A percentile compares a stretch with the other conserved stretches of the same genome.
phyloP scores from a whole-genome alignment of 2,797 vertebrate species.

The Capromys pilorides region DNA sequence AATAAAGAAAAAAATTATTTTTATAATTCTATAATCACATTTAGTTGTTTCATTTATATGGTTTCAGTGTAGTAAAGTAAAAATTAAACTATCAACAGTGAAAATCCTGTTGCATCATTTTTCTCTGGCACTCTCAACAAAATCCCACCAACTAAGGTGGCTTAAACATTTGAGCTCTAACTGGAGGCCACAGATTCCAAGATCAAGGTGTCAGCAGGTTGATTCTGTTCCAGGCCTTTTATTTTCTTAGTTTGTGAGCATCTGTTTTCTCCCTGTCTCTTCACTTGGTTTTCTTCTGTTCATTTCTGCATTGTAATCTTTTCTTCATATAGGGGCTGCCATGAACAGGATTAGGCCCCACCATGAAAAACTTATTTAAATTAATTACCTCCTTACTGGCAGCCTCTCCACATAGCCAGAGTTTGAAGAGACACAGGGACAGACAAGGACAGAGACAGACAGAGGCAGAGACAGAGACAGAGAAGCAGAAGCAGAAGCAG shows the following conservation, averaged over 20 bases:
- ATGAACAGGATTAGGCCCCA: background rate
- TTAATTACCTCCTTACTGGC: background rate
- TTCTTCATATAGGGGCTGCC: background rate
- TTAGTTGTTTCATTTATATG: background rate
- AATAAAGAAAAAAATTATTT: conserved; percentile 7
- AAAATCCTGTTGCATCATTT: background rate
- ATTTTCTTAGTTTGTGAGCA: background rate
- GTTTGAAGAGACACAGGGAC: background rate
- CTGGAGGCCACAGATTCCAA: background rate
- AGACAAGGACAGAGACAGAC: background rate
- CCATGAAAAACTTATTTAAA: background rate
- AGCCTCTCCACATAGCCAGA: background rate
- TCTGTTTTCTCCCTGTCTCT: background rate
- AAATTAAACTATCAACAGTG: background rate
- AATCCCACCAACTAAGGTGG: background rate
- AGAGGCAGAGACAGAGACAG: background rate
- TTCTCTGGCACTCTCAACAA: background rate
- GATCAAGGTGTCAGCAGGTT: background rate
- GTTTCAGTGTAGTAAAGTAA: background rate
- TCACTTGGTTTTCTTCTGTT: background rate
- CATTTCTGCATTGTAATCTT: background rate
- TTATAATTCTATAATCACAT: background rate
- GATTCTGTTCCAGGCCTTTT: background rate
- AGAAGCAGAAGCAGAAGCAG: background rate
- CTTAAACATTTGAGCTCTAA: background rate